phyloP scores from a whole-genome alignment of 1,140 invertebrate species.

The Cylas formicarius region DNA sequence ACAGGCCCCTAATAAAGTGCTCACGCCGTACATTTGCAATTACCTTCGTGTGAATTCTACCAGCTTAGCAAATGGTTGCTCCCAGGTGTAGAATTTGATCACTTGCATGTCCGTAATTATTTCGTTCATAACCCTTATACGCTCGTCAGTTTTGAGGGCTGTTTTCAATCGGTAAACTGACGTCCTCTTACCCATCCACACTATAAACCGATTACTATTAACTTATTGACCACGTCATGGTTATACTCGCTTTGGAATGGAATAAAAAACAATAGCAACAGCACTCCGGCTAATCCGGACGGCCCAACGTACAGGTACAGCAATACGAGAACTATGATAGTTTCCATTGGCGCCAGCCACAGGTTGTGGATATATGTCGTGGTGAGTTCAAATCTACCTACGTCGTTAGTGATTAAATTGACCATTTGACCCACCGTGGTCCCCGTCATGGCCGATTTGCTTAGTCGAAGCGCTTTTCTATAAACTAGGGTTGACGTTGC shows the following conservation, averaged over 20 bases:
- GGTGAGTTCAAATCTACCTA: conserved; percentile 60
- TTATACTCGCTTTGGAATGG: conserved; percentile 66
- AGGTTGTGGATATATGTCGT: conserved; percentile 58
- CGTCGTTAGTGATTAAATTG: conserved; percentile 80
- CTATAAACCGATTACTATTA: conserved; percentile 17
- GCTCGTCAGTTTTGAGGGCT: conserved; percentile 49
- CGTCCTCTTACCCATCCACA: conserved; percentile 34
- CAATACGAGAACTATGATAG: conserved; percentile 61
- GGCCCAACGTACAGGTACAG: conserved; percentile 66
- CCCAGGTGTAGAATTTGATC: conserved; percentile 84
- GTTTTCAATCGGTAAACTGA: conserved; percentile 46
- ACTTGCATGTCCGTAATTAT: conserved; percentile 64
- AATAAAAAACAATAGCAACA: conserved; percentile 70
- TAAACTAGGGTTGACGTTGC: conserved; percentile 75
- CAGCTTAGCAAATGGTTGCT: conserved; percentile 49
- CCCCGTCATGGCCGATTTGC: conserved; percentile 58
- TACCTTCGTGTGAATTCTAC: conserved; percentile 42
- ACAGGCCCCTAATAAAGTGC: too few relatives aligned
- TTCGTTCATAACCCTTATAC: conserved; percentile 57
- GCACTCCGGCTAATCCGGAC: conserved; percentile 58
- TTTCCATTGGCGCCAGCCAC: conserved; percentile 68
- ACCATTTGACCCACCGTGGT: conserved; percentile 78
- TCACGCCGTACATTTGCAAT: too few relatives aligned
- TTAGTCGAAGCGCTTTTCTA: conserved; percentile 61
- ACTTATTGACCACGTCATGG: neutral